These are phyloP conservation scores for Drosophila ficusphila DNA, from an alignment of 1,140 invertebrate genomes.

Conservation along the genomic window DNA sequence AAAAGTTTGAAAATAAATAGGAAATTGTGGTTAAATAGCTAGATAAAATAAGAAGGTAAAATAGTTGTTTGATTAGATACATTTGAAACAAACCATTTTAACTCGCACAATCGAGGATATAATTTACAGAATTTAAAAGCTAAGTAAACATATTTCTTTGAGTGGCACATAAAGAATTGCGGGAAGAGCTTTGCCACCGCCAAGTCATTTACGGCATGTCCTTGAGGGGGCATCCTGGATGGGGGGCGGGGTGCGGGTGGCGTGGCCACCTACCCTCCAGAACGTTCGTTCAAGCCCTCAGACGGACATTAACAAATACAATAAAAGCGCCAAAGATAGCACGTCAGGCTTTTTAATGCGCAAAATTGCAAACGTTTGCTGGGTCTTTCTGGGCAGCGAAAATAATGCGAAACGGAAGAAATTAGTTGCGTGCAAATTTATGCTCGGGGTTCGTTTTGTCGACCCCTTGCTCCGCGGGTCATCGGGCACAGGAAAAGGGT, in stretches of 20 bases:
- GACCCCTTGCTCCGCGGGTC: constrained; percentile 12
- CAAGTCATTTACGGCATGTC: constrained; percentile 74
- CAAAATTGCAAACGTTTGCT: constrained; percentile 77
- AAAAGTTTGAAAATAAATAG: too few relatives aligned
- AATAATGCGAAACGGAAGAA: constrained; percentile 83
- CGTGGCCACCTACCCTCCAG: not conserved
- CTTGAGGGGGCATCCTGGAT: not conserved
- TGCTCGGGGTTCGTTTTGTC: constrained; percentile 55
- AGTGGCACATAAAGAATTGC: constrained; percentile 22
- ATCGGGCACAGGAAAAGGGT: constrained; percentile 69
- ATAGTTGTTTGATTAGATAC: too few relatives aligned
- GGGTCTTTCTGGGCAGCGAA: constrained; percentile 56
- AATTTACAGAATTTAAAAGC: too few relatives aligned
- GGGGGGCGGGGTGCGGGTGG: not conserved
- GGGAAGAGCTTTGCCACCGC: constrained; percentile 41
- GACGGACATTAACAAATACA: constrained; percentile 80
- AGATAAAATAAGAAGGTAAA: too few relatives aligned
- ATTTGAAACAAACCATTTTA: too few relatives aligned
- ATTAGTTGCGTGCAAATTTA: constrained; percentile 83
- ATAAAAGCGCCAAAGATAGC: constrained; percentile 82
- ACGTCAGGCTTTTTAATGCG: constrained; percentile 82
- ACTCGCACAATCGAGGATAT: too few relatives aligned
- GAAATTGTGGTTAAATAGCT: too few relatives aligned
- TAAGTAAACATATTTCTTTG: not conserved
- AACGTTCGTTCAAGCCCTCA: constrained; percentile 18